Percentiles rank a stretch among this genome's conserved stretches.
These are phyloP conservation scores for Planiliza haematocheilus DNA, from an alignment of 2,113 vertebrate species.

Conservation along the genomic window DNA sequence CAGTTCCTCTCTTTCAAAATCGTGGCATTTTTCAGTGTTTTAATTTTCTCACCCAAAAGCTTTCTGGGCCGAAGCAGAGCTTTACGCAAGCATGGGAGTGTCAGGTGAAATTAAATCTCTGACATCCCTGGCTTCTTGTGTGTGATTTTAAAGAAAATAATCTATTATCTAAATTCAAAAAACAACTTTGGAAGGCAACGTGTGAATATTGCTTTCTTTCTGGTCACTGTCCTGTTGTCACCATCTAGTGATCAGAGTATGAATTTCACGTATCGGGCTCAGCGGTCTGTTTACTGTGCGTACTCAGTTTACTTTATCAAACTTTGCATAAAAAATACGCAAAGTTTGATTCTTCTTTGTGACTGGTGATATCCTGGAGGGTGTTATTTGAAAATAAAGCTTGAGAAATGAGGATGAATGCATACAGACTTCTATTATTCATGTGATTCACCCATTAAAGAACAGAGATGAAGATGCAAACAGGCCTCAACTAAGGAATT, in stretches of 20 bases:
- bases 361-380: too few species aligned
- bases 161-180: background rate
- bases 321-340: too few species aligned
- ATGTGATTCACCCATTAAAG: too few species aligned
- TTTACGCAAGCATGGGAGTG: background rate
- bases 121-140: background rate
- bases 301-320: too few species aligned
- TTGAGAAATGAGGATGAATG: background rate
- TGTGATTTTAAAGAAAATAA: accelerated
- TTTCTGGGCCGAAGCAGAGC: background rate
- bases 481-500: too few species aligned
- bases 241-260: slow-evolving; percentile 47
- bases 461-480: background rate
- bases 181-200: background rate
- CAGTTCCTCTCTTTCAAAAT: slow-evolving; percentile 43
- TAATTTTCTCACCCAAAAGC: background rate
- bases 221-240: background rate
- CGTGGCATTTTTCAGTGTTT: background rate
- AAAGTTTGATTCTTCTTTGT: background rate
- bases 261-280: background rate
- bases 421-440: too few species aligned
- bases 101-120: background rate
- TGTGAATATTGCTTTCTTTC: accelerated
- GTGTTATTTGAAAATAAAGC: background rate
- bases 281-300: background rate